phyloP scores from a whole-genome alignment of 2,888 invertebrate genomes.

The Trachelus iudaicus region DNA sequence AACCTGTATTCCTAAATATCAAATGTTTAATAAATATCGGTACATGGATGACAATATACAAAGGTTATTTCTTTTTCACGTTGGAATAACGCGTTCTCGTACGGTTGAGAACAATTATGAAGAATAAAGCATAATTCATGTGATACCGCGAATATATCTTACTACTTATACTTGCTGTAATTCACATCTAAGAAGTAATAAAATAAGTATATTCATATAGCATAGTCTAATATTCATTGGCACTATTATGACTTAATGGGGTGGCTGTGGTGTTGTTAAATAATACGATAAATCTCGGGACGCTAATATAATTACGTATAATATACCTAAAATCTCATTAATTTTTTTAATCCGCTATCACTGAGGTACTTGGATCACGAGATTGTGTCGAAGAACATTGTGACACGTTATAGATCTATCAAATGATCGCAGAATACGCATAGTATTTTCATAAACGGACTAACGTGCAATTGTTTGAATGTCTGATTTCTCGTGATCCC shows the following conservation, averaged over 20 bases:
- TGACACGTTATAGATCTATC: neutral
- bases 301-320: neutral
- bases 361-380: neutral
- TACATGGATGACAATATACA: constrained; percentile 2
- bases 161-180: neutral
- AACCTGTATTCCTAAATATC: neutral
- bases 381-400: neutral
- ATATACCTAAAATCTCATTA: neutral
- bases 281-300: neutral
- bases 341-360: neutral
- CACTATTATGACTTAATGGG: constrained; percentile 3
- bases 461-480: neutral
- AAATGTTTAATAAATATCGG: constrained; percentile 9
- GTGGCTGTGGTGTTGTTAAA: neutral
- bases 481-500: neutral
- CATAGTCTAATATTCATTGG: constrained; percentile 2
- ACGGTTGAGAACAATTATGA: neutral
- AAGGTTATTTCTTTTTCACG: neutral
- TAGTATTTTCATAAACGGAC: neutral
- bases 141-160: neutral
- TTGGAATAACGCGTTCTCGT: neutral
- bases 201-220: neutral
- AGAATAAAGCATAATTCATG: neutral
- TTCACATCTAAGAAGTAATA: neutral
- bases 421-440: neutral